Conservation (phyloP, 2,888 invertebrate species). For the Hartigia nigra region DNA sequence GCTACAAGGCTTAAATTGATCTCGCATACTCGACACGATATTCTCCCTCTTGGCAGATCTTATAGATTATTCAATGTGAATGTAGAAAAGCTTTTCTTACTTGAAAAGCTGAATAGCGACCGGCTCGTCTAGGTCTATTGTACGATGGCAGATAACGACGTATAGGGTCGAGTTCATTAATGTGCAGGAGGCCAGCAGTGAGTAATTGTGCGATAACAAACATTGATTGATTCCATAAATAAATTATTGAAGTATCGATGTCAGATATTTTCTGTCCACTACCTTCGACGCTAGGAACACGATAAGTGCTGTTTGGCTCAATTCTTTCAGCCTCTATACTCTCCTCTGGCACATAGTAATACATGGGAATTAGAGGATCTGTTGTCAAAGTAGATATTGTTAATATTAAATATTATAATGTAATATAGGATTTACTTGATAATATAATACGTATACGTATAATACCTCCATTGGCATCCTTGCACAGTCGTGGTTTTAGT, state of each 20-base stretch:
- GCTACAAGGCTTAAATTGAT: slow-evolving; percentile 7
- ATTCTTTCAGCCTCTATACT: slow-evolving; percentile 77
- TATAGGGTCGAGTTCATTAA: slow-evolving; percentile 96
- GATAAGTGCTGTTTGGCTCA: slow-evolving; percentile 76
- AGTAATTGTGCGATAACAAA: slow-evolving; percentile 94
- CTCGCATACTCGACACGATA: background rate
- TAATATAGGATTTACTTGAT: background rate
- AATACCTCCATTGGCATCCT: slow-evolving; percentile 87
- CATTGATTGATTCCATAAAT: slow-evolving; percentile 92
- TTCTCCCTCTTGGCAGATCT: background rate
- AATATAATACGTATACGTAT: slow-evolving; percentile 28
- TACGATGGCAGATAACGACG: slow-evolving; percentile 95
- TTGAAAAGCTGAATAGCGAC: slow-evolving; percentile 98
- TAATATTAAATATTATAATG: slow-evolving; percentile 4
- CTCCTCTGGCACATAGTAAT: slow-evolving; percentile 85
- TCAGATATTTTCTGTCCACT: slow-evolving; percentile 57
- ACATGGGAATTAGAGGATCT: slow-evolving; percentile 96
- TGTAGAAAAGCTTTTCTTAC: slow-evolving; percentile 66
- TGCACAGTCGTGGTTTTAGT: slow-evolving; percentile 82
- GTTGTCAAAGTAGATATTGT: slow-evolving; percentile 24
- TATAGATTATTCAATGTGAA: slow-evolving; percentile 4
- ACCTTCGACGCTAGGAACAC: slow-evolving; percentile 74
- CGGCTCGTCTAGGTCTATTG: slow-evolving; percentile 90
- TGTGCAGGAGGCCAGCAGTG: slow-evolving; percentile 88
- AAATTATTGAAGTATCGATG: slow-evolving; percentile 42